Conservation (phyloP, 2,888 invertebrate genomes). For the Vesta saturnalis region DNA sequence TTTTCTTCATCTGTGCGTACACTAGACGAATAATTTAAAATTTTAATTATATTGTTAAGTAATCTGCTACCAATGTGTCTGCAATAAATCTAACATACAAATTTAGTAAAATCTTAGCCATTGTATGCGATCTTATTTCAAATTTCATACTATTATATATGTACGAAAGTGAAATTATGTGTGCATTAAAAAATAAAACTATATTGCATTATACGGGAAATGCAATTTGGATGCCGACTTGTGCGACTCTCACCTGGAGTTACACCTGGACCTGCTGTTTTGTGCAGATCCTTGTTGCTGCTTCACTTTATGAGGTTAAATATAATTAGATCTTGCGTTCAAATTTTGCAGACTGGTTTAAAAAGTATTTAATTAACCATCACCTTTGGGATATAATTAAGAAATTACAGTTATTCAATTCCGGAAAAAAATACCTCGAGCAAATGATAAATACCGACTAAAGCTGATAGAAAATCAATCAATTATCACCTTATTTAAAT, state of each 20-base stretch:
- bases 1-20: background rate
- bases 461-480: slow-evolving; percentile 7
- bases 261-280: slow-evolving; percentile 34
- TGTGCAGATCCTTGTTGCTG: slow-evolving; percentile 24
- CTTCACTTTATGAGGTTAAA: slow-evolving; percentile 37
- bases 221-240: slow-evolving; percentile 28
- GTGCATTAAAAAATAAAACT: background rate
- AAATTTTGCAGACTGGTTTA: slow-evolving; percentile 39
- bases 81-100: background rate
- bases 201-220: slow-evolving; percentile 7
- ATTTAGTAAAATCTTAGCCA: background rate
- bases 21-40: background rate
- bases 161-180: background rate
- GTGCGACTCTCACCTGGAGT: slow-evolving; percentile 38
- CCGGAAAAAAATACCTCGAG: slow-evolving; percentile 7
- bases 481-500: background rate
- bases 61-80: background rate
- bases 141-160: background rate
- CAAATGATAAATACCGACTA: background rate
- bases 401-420: slow-evolving; percentile 31
- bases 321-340: slow-evolving; percentile 38
- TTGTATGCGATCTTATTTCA: background rate
- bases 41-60: background rate
- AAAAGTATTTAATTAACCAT: slow-evolving; percentile 34
- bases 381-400: slow-evolving; percentile 38